Evolutionary conservation across 1,140 invertebrate genomes (phyloP).

Genomic region (Euschistus heros): DNA sequence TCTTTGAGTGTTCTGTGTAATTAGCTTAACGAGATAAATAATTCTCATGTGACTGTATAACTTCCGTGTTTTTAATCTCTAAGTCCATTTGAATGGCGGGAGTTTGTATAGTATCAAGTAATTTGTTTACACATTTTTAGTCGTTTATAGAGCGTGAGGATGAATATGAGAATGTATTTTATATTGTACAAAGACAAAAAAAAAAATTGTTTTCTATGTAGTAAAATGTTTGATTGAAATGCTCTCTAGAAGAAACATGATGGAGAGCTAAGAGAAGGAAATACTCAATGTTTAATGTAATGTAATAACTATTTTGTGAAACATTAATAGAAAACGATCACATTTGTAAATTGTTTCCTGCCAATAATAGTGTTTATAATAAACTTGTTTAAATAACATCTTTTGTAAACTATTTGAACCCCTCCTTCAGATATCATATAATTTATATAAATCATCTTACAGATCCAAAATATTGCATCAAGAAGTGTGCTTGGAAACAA

Average conservation of each 20-base stretch:
- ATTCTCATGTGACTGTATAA: not conserved
- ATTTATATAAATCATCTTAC: too few species aligned
- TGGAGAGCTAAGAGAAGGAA: too few species aligned
- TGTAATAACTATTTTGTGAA: conserved; percentile 7
- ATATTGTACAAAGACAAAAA: conserved; percentile 1
- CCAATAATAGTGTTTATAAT: conserved; percentile 17
- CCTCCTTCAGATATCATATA: too few species aligned
- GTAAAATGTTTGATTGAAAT: not conserved
- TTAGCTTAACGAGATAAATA: not conserved
- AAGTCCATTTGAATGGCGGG: not conserved
- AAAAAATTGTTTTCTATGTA: conserved; percentile 8
- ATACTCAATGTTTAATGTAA: not conserved
- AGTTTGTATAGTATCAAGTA: not conserved
- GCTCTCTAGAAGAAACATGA: too few species aligned
- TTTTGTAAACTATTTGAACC: not conserved
- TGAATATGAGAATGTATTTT: conserved; percentile 1
- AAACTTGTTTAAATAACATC: conserved; percentile 12
- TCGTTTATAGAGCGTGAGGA: not conserved
- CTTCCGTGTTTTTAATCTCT: not conserved
- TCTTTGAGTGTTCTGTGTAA: not conserved
- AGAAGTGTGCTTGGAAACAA: too few species aligned
- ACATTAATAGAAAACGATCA: not conserved
- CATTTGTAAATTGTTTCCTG: conserved; percentile 14
- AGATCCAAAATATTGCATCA: too few species aligned
- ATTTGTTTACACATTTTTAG: conserved; percentile 10